A percentile compares a stretch with the other conserved stretches of the same genome.
Evolutionary conservation across 2,113 vertebrate species (phyloP).

Genomic region (Tenebrosternarchus preto): DNA sequence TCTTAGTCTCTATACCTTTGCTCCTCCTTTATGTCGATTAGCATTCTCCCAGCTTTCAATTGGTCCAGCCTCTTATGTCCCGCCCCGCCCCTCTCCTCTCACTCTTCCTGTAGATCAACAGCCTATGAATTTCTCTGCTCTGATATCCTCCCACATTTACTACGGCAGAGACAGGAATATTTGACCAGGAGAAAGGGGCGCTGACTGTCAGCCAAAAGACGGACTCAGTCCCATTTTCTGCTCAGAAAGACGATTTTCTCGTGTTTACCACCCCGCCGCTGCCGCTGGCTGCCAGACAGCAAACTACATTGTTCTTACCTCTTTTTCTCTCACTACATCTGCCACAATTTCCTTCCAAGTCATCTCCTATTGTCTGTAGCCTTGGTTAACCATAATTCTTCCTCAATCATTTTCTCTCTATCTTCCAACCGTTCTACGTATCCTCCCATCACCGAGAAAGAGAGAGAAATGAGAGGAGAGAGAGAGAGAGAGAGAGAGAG

Average conservation of each 20-base stretch:
- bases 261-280: not conserved
- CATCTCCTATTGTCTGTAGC: conserved; percentile 42
- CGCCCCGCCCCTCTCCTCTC: not conserved
- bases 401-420: conserved; percentile 17
- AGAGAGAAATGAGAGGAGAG: not conserved
- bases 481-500: conserved; percentile 53
- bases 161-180: not conserved
- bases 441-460: conserved; percentile 28
- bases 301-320: not conserved
- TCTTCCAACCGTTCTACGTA: not conserved
- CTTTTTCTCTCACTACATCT: not conserved
- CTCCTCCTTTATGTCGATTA: conserved; percentile 3
- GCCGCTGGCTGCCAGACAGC: not conserved
- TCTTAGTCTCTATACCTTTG: not conserved
- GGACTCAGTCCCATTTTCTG: not conserved
- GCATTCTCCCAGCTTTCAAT: not conserved
- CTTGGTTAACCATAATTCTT: conserved; percentile 11
- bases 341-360: conserved; percentile 18
- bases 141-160: conserved; percentile 5
- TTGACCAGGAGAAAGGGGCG: conserved; percentile 6
- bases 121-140: not conserved
- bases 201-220: not conserved
- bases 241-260: not conserved
- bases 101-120: not conserved
- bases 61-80: not conserved